phyloP scores from a whole-genome alignment of 2,888 invertebrate genomes.

The Chrysodeixis includens region DNA sequence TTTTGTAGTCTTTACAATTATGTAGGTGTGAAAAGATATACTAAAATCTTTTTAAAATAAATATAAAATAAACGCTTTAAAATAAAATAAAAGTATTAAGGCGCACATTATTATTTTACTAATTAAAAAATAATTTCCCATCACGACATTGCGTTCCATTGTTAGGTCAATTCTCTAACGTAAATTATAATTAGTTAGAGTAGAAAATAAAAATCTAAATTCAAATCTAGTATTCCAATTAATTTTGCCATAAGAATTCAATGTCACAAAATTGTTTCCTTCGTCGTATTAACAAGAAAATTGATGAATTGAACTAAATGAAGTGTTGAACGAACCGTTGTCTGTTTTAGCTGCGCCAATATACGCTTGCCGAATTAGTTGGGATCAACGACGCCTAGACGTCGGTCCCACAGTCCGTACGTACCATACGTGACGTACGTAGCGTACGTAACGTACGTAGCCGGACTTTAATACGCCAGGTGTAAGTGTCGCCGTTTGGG shows the following conservation, averaged over 20 bases:
- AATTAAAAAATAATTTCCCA: constrained; percentile 24
- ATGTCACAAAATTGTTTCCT: constrained; percentile 18
- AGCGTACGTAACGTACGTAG: constrained; percentile 63
- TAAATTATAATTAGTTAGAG: no score
- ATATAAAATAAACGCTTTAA: constrained; percentile 16
- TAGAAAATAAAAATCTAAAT: constrained; percentile 13
- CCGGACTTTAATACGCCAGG: constrained; percentile 74
- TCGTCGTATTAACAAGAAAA: constrained; percentile 34
- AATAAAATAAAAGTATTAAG: constrained; percentile 10
- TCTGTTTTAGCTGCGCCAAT: constrained; percentile 88
- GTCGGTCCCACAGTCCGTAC: constrained; percentile 66
- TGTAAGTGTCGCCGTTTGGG: constrained; percentile 81
- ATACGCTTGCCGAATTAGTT: constrained; percentile 86
- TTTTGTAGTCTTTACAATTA: no score
- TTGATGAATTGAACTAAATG: constrained; percentile 25
- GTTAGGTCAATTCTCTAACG: constrained; percentile 32
- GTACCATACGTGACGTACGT: constrained; percentile 53
- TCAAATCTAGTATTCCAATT: background rate
- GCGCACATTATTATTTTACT: constrained; percentile 15
- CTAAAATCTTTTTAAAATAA: constrained; percentile 16
- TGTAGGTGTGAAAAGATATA: background rate
- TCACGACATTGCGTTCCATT: constrained; percentile 12
- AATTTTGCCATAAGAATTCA: background rate
- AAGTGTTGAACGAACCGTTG: constrained; percentile 68
- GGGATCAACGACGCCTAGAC: constrained; percentile 83